A percentile compares a stretch with the other conserved stretches of the same genome.
These are phyloP conservation scores for Pristionchus mayeri DNA, from an alignment of 2,888 invertebrate species.

Conservation along the genomic window DNA sequence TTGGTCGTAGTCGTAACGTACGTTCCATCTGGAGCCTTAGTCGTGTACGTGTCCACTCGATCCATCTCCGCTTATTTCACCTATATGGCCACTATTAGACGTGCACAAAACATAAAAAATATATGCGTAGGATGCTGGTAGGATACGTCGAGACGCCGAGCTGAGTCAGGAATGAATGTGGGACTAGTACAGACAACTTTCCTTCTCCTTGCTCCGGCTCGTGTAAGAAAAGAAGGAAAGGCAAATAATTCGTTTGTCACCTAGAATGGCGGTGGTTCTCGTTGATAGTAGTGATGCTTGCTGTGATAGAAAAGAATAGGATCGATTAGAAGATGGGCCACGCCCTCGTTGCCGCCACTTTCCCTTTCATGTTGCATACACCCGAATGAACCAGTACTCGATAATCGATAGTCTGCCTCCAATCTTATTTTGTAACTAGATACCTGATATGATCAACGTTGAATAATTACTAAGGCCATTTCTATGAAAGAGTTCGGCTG, in stretches of 20 bases:
- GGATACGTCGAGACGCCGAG: background rate
- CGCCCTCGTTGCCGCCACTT: constrained; percentile 35
- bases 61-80: constrained; percentile 50
- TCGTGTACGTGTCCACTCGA: constrained; percentile 67
- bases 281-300: background rate
- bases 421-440: too few relatives aligned
- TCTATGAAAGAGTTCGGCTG: too few relatives aligned
- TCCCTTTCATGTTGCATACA: background rate
- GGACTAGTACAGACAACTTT: constrained; percentile 44
- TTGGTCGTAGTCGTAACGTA: constrained; percentile 70
- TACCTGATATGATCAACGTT: too few relatives aligned
- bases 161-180: constrained; percentile 45
- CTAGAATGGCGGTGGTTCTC: background rate
- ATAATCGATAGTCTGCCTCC: too few relatives aligned
- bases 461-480: too few relatives aligned
- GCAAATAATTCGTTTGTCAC: constrained; percentile 40
- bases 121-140: background rate
- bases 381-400: background rate
- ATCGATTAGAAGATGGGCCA: constrained; percentile 39
- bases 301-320: constrained; percentile 1
- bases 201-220: constrained; percentile 17
- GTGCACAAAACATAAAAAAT: background rate
- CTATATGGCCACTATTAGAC: background rate
- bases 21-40: constrained; percentile 72
- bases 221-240: constrained; percentile 38